Percentiles rank a stretch among this genome's conserved stretches.
These are phyloP conservation scores for Cyprinodon tularosa DNA, from an alignment of 2,113 vertebrate species.

Conservation along the genomic window DNA sequence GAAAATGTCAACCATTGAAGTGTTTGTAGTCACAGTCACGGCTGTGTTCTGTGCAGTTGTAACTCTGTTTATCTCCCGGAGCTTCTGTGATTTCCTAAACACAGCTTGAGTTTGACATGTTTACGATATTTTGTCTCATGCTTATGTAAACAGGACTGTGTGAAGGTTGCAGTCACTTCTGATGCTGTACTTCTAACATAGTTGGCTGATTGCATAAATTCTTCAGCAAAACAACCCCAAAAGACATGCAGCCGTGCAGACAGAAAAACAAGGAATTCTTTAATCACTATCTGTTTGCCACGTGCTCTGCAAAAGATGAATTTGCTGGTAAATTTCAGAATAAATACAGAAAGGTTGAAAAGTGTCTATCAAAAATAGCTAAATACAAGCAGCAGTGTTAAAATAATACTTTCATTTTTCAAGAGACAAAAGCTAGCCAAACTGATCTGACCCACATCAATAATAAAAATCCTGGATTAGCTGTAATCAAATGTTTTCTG, in stretches of 20 bases:
- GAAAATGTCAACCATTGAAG: neutral
- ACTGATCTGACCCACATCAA: too few species aligned
- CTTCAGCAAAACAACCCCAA: neutral
- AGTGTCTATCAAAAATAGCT: neutral
- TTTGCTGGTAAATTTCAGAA: constrained; percentile 8
- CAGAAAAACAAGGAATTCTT: neutral
- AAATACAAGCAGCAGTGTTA: neutral
- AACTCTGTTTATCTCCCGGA: constrained; percentile 10
- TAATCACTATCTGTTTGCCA: neutral
- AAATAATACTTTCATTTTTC: too few species aligned
- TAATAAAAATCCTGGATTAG: too few species aligned
- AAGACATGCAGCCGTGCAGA: neutral
- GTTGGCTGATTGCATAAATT: neutral
- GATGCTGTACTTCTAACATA: neutral
- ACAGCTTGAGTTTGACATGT: constrained; percentile 22
- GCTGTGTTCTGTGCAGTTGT: neutral
- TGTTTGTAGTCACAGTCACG: constrained; percentile 28
- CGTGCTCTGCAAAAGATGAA: neutral
- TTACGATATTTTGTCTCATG: constrained; percentile 7
- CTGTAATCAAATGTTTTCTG: too few species aligned
- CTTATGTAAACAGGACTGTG: neutral
- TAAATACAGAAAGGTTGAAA: neutral
- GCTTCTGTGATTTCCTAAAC: constrained; percentile 28
- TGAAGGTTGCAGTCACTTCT: neutral
- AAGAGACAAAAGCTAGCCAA: too few species aligned